These are phyloP conservation scores for Gari tellinella DNA, from an alignment of 2,888 invertebrate genomes.

Conservation along the genomic window DNA sequence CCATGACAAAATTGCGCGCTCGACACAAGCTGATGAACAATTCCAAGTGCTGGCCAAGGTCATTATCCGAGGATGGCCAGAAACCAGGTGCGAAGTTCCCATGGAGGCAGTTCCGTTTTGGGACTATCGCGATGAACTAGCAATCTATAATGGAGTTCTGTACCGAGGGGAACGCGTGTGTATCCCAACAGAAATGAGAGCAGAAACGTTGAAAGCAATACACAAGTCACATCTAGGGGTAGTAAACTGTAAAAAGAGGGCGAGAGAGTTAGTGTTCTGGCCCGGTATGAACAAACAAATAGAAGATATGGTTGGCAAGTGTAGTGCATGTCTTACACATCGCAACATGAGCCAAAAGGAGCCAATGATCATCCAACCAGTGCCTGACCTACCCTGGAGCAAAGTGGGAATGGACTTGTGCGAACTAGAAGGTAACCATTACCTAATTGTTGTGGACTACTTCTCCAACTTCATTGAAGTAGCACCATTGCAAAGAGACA, in stretches of 20 bases:
- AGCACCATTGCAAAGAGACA: constrained; percentile 11
- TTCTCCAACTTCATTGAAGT: constrained; percentile 33
- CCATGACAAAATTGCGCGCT: too few species aligned
- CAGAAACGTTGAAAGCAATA: constrained; percentile 30
- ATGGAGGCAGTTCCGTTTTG: constrained; percentile 18
- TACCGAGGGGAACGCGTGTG: constrained; percentile 33
- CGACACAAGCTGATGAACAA: too few species aligned
- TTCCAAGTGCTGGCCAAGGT: too few species aligned
- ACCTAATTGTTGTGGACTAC: constrained; percentile 28
- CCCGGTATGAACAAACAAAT: constrained; percentile 34
- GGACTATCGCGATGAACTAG: constrained; percentile 45
- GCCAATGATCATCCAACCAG: constrained; percentile 37
- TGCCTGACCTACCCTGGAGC: constrained; percentile 35
- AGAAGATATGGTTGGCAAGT: constrained; percentile 24
- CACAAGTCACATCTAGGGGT: constrained; percentile 48
- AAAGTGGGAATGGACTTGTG: constrained; percentile 31
- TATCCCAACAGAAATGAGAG: constrained; percentile 18
- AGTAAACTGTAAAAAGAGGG: constrained; percentile 44
- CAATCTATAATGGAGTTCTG: constrained; percentile 34
- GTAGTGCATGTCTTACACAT: constrained; percentile 27
- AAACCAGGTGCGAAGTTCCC: too few species aligned
- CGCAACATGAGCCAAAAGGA: constrained; percentile 31
- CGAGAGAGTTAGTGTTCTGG: constrained; percentile 42
- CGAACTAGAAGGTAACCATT: constrained; percentile 21
- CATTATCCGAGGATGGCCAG: too few species aligned